Percentiles rank a stretch among this genome's conserved stretches.
Evolutionary conservation across 2,888 invertebrate genomes (phyloP).

Genomic region (Philereme transversata): DNA sequence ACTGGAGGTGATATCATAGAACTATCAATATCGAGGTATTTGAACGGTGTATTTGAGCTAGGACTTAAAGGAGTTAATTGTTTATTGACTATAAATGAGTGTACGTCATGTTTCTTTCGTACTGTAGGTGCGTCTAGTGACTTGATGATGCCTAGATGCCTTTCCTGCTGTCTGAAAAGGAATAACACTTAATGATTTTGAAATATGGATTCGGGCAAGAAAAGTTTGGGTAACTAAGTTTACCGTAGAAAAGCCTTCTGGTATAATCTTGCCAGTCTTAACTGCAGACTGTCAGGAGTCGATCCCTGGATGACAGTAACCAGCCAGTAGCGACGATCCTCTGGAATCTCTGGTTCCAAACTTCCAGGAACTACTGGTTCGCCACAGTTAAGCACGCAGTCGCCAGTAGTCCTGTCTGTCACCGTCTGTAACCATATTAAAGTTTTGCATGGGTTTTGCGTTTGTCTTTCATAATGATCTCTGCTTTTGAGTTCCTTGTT

Average conservation of each 20-base stretch:
- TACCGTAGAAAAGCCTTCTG: constrained; percentile 92
- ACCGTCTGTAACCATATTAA: constrained; percentile 60
- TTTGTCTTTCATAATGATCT: no score
- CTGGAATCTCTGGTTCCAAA: constrained; percentile 81
- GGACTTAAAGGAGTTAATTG: constrained; percentile 46
- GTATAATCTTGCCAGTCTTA: constrained; percentile 90
- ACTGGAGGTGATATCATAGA: constrained; percentile 49
- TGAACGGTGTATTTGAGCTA: constrained; percentile 55
- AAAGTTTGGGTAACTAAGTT: neutral
- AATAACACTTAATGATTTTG: neutral
- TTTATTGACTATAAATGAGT: constrained; percentile 73
- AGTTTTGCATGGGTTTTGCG: neutral
- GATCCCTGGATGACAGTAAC: constrained; percentile 88
- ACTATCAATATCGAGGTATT: constrained; percentile 62
- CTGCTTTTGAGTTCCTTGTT: no score
- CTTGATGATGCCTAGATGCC: constrained; percentile 89
- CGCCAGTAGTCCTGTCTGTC: constrained; percentile 76
- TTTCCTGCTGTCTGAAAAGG: constrained; percentile 89
- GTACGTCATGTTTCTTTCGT: constrained; percentile 78
- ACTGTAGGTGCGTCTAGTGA: constrained; percentile 73
- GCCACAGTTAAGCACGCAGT: constrained; percentile 81
- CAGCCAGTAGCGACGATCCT: constrained; percentile 91
- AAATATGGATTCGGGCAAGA: constrained; percentile 2
- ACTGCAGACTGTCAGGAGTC: constrained; percentile 87
- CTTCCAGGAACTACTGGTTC: constrained; percentile 72